Evolutionary conservation across 2,888 invertebrate species (phyloP), one percentile per base, ranked within the genome.

Genomic region (Apoderus coryli): DNA sequence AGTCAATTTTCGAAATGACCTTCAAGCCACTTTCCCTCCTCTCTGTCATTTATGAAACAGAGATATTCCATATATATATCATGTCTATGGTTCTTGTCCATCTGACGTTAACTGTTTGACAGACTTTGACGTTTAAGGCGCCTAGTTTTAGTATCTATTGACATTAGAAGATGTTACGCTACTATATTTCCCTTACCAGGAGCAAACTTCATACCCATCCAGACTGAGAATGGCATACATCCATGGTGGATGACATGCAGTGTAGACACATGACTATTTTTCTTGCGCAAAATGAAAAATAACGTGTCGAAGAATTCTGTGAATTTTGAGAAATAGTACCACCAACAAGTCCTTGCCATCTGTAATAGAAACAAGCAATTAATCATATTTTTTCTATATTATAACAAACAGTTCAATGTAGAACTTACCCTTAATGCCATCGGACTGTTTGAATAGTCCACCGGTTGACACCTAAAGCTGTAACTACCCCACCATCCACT

Each of bases 191-290:
- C 19, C 63, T 59, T 56, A 85, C 85, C 86, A 52, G 90, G 89
- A 23, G 89, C 89, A 62, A 92, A 92, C 59, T 89, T 89, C 50
- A 92, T 69, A 25, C 92, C 92, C 72, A 90, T 80, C 88, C 89
- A 90, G 22, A 77, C 89, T 5, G 86, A 86, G 57, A 89, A 71
- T 3, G 92, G 92, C 92, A 93, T 92, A 42, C 85, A 76, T 25
- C 89, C 89, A 52, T 93, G 92, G 57, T 93, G 92, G 46, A 90
- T 86, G 27, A 93, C 89, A 54, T 93, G 92, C 19, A 93, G 68
- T 12, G 80, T 80, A 27, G 88, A 80, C 37, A 92, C 77, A 52
- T 93, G 92, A 56, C 82, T 76, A 56, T 78, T 77, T 58, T 93
- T 89, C 67, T 93, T 93, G 33, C 92, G 70, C 63, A 92, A 64